Evolutionary conservation across 2,113 vertebrate species (phyloP).

Genomic region (Perognathus longimembris): DNA sequence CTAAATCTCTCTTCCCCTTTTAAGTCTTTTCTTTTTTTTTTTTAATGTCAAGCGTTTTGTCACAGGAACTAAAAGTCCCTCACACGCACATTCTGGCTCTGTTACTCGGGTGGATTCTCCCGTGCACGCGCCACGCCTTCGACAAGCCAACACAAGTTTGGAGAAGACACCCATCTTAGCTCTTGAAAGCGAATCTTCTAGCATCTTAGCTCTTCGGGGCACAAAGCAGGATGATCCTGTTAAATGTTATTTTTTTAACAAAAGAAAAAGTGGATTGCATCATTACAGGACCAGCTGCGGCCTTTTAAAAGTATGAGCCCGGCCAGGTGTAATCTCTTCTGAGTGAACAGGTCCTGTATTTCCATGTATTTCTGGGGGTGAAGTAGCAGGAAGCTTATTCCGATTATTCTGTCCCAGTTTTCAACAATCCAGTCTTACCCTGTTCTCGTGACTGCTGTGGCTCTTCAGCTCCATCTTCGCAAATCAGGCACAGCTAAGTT

Average conservation of each 20-base stretch:
- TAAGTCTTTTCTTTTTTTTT: too few relatives aligned
- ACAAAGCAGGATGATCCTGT: background rate
- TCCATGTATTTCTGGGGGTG: background rate
- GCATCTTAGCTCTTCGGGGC: background rate
- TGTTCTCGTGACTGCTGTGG: background rate
- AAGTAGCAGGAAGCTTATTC: background rate
- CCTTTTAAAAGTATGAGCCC: background rate
- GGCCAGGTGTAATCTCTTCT: background rate
- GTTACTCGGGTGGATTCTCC: background rate
- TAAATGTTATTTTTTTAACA: conserved; percentile 15
- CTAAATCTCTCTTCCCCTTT: too few relatives aligned
- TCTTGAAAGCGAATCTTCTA: background rate
- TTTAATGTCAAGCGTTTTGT: too few relatives aligned
- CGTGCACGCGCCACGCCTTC: background rate
- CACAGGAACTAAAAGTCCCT: too few relatives aligned
- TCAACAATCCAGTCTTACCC: background rate
- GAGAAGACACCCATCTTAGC: background rate
- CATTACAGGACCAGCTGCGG: background rate
- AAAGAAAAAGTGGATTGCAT: background rate
- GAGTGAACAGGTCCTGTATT: background rate
- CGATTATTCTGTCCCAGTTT: background rate
- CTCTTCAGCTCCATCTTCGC: conserved; percentile 69
- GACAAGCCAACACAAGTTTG: background rate
- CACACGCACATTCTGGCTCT: background rate
- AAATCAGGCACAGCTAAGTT: conserved; percentile 51